Conservation (phyloP, 2,888 invertebrate species). For the Phaedon cochleariae region DNA sequence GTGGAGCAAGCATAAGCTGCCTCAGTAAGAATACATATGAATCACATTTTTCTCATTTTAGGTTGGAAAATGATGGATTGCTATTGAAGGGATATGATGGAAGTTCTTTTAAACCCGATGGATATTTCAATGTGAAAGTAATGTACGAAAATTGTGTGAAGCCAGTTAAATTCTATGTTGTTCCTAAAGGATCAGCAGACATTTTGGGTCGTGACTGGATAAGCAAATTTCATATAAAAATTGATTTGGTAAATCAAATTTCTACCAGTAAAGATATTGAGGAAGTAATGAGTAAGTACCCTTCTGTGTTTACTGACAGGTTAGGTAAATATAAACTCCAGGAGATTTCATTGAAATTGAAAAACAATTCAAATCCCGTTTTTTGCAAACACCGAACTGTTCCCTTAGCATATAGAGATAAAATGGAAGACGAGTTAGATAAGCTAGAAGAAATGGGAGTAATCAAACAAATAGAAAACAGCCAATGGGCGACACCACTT, state of each 20-base stretch:
- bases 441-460: conserved; percentile 42
- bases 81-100: conserved; percentile 17
- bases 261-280: neutral
- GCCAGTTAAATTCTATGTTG: conserved; percentile 6
- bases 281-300: neutral
- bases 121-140: conserved; percentile 11
- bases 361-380: too few relatives aligned
- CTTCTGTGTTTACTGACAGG: conserved; percentile 1
- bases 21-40: conserved; percentile 11
- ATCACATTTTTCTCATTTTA: conserved; percentile 15
- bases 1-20: conserved; percentile 11
- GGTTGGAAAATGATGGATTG: conserved; percentile 3
- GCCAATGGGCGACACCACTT: conserved; percentile 40
- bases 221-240: neutral
- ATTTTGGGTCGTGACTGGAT: conserved; percentile 6
- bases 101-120: conserved; percentile 8
- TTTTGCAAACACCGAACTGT: conserved; percentile 24
- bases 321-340: too few relatives aligned
- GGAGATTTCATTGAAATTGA: too few relatives aligned
- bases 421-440: conserved; percentile 29
- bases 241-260: conserved; percentile 1
- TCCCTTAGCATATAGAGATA: conserved; percentile 45
- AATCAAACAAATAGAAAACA: conserved; percentile 36
- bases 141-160: neutral
- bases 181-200: conserved; percentile 7